These are phyloP conservation scores for Drosophila anomelani DNA, from an alignment of 2,888 invertebrate genomes.

Conservation along the genomic window DNA sequence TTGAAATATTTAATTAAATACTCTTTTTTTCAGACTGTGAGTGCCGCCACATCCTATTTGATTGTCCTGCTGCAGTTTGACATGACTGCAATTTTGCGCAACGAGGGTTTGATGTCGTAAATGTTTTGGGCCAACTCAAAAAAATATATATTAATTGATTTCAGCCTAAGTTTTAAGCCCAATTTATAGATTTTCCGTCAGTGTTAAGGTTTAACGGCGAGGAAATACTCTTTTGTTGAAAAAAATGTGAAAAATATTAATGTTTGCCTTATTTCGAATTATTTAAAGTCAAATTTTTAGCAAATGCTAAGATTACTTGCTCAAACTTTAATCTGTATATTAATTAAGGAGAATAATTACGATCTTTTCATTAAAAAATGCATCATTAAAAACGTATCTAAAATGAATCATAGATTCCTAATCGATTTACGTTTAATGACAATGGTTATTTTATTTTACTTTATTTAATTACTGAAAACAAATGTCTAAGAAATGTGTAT, in stretches of 20 bases:
- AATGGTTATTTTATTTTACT: too few relatives aligned
- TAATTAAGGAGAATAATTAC: neutral
- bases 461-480: too few relatives aligned
- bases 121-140: conserved; percentile 34
- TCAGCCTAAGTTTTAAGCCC: conserved; percentile 17
- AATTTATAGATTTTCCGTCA: neutral
- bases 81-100: conserved; percentile 80
- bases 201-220: too few relatives aligned
- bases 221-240: conserved; percentile 1
- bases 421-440: too few relatives aligned
- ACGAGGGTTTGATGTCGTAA: conserved; percentile 75
- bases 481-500: too few relatives aligned
- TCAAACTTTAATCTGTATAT: neutral
- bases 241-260: neutral
- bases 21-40: conserved; percentile 79
- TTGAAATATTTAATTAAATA: neutral
- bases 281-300: neutral
- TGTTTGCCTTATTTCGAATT: neutral
- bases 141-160: conserved; percentile 20
- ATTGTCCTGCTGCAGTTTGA: conserved; percentile 85
- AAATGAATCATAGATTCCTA: neutral
- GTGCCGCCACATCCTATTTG: conserved; percentile 84
- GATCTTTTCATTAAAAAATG: too few relatives aligned
- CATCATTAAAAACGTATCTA: neutral
- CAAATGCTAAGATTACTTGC: neutral